phyloP scores from a whole-genome alignment of 2,888 invertebrate species.

The Rhogogaster chlorosoma region DNA sequence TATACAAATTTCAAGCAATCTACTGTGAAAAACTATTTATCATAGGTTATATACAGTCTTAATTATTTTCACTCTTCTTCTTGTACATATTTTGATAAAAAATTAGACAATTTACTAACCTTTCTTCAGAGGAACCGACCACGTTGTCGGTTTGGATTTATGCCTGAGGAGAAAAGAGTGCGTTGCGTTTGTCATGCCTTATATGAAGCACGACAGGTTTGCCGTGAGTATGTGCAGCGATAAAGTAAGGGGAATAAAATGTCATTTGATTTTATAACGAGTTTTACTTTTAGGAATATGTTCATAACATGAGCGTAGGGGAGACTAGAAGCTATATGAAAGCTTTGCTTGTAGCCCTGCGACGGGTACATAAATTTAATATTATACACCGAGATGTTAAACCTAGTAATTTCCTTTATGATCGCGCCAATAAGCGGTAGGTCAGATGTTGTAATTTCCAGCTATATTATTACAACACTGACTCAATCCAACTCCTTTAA shows the following conservation, averaged over 20 bases:
- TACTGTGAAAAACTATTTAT: neutral
- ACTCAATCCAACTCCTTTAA: neutral
- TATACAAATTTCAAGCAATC: neutral
- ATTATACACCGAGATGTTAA: conserved; percentile 95
- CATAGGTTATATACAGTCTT: neutral
- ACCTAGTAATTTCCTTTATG: conserved; percentile 94
- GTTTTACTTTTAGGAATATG: conserved; percentile 84
- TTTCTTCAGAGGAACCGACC: conserved; percentile 83
- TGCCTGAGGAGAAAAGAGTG: conserved; percentile 89
- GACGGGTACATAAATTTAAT: conserved; percentile 89
- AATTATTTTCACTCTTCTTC: neutral
- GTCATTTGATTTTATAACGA: conserved; percentile 29
- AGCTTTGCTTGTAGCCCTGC: conserved; percentile 88
- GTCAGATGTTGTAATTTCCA: conserved; percentile 35
- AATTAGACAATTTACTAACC: conserved; percentile 1
- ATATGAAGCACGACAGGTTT: conserved; percentile 90
- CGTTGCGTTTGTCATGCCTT: conserved; percentile 94
- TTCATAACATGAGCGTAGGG: conserved; percentile 83
- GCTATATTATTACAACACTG: neutral
- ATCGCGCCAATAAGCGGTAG: conserved; percentile 84
- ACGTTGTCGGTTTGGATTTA: conserved; percentile 90
- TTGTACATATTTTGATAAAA: neutral
- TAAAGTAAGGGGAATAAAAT: neutral
- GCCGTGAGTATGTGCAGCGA: conserved; percentile 80
- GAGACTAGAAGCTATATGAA: conserved; percentile 90